Evolutionary conservation across 2,888 invertebrate genomes (phyloP).

Genomic region (Hirtodrosophila confusa): DNA sequence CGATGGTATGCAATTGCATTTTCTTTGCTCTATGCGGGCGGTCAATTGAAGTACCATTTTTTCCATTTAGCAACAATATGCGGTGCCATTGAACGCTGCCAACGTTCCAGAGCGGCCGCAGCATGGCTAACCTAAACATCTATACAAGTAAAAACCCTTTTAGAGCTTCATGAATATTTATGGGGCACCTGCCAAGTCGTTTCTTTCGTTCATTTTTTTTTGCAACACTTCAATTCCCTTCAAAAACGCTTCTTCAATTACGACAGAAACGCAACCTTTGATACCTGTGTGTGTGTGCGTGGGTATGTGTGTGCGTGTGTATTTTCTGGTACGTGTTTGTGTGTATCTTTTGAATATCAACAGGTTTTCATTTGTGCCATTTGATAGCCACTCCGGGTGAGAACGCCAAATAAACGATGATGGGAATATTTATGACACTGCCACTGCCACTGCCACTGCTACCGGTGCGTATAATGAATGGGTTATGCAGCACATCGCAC

Average conservation of each 20-base stretch:
- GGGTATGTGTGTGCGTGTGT: constrained; percentile 7
- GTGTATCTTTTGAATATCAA: constrained; percentile 59
- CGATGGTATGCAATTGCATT: constrained; percentile 67
- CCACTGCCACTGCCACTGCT: constrained; percentile 66
- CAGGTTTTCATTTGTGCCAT: constrained; percentile 75
- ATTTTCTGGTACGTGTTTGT: constrained; percentile 8
- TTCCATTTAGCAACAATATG: constrained; percentile 58
- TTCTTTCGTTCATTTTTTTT: constrained; percentile 12
- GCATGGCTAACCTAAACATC: constrained; percentile 48
- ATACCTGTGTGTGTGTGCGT: constrained; percentile 10
- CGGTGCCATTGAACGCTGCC: constrained; percentile 10
- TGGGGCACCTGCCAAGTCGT: constrained; percentile 48
- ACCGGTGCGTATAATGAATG: constrained; percentile 74
- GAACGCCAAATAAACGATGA: constrained; percentile 70
- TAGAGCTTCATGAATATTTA: constrained; percentile 80
- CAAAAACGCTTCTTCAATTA: constrained; percentile 64
- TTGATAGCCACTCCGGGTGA: constrained; percentile 61
- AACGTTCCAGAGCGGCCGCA: constrained; percentile 2
- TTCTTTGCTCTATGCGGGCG: constrained; percentile 15
- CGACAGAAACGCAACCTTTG: constrained; percentile 53
- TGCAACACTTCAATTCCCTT: constrained; percentile 45
- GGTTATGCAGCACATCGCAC: constrained; percentile 50
- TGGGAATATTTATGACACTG: constrained; percentile 81
- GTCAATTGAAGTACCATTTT: constrained; percentile 46
- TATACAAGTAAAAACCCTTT: constrained; percentile 60